Evolutionary conservation across 2,888 invertebrate species (phyloP).

Genomic region (Sminthurides aquaticus): DNA sequence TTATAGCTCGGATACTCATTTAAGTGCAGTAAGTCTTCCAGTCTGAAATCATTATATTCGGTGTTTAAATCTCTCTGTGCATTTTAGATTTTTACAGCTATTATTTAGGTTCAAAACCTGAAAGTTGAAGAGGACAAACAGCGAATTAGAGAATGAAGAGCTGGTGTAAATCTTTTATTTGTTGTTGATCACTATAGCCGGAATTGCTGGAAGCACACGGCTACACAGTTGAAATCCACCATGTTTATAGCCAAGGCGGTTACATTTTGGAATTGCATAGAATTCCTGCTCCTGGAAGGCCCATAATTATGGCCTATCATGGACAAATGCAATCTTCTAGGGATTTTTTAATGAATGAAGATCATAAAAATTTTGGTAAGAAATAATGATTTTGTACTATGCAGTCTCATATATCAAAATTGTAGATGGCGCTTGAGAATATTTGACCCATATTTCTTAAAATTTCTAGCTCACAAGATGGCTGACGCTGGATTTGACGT

Average conservation of each 20-base stretch:
- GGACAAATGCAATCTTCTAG: slow-evolving; percentile 49
- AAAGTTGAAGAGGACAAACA: too few species aligned
- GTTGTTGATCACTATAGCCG: background rate
- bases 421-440: background rate
- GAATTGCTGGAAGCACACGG: background rate
- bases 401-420: too few species aligned
- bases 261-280: slow-evolving; percentile 51
- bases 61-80: too few species aligned
- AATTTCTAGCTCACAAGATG: slow-evolving; percentile 45
- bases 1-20: background rate
- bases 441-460: background rate
- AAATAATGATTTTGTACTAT: too few species aligned
- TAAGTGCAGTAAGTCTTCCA: background rate
- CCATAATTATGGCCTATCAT: slow-evolving; percentile 44
- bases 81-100: too few species aligned
- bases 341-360: slow-evolving; percentile 50
- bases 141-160: too few species aligned
- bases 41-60: background rate
- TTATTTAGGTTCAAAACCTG: too few species aligned
- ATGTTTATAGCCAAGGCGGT: slow-evolving; percentile 47
- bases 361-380: slow-evolving; percentile 47
- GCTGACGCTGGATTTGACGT: slow-evolving; percentile 48
- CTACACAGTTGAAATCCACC: background rate
- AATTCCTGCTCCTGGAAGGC: slow-evolving; percentile 47
- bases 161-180: too few species aligned